phyloP scores from a whole-genome alignment of 2,113 vertebrate genomes.

The Gallinago paraguaiae region DNA sequence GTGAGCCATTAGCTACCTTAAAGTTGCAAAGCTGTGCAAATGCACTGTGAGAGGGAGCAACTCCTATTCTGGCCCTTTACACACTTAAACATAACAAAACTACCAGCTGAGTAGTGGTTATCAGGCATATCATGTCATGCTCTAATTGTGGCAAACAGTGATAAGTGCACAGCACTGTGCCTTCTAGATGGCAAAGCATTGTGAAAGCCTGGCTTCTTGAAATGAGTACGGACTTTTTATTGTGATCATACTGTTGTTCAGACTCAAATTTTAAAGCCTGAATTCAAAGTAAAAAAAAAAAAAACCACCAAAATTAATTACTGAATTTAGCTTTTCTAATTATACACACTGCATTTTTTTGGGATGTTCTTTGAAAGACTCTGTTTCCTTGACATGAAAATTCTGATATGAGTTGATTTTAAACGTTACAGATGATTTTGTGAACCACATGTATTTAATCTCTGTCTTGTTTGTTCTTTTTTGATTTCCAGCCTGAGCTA shows the following conservation, averaged over 20 bases:
- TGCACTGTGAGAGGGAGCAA: background rate
- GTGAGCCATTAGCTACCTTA: background rate
- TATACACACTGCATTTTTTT: background rate
- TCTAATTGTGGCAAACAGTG: constrained; percentile 39
- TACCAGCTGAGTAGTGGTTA: background rate
- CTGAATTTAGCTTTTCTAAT: background rate
- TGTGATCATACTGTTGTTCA: background rate
- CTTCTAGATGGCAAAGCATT: background rate
- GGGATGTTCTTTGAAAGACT: background rate
- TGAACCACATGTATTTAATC: background rate
- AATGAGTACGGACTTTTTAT: background rate
- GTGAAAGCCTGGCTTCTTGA: background rate
- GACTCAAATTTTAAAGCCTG: background rate
- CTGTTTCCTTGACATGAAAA: background rate
- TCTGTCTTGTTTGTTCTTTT: background rate
- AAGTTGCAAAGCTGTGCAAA: background rate
- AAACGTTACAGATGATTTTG: background rate
- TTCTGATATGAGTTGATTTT: background rate
- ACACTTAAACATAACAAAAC: background rate
- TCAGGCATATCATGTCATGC: constrained; percentile 57
- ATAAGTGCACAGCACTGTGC: background rate
- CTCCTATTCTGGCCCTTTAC: background rate
- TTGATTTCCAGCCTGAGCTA: background rate
- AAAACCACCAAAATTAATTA: background rate
- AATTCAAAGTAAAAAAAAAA: background rate